Evolutionary conservation across 2,888 invertebrate genomes (phyloP), one percentile per base, ranked within the genome.

Genomic region (Hedychridium roseum): DNA sequence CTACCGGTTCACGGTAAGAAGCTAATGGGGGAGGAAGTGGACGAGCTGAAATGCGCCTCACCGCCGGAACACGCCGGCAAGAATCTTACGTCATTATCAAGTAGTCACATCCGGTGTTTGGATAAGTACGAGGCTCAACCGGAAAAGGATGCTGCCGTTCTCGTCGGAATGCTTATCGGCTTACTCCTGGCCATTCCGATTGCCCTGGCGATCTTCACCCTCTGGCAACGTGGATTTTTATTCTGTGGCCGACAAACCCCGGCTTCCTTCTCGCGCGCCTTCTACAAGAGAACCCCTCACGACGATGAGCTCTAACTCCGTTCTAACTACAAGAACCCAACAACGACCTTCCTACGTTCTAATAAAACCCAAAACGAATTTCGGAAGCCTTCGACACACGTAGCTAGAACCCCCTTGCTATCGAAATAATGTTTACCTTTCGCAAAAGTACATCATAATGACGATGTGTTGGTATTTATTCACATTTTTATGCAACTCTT

Each of bases 81-180:
- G 53, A 83, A 82, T 0, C 81, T 91, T 70, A 78, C 82, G 2
- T 83, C 87, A 0, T 74, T 91, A 0, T 80, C 83, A 34, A 75
- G 82, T 1, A 78, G 79, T 1, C 82, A 86, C 39, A 83, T 91
- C 82, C 78, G 89, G 3, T 90, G 91, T 60, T 76, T 87, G 11
- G 89, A 90, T 79, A 70, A 81, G 3, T 85, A 86, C 62, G 86
- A 85, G 0, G 81, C 86, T 38, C 78, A 83, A 35, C 88, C 91
- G 0, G 88, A 88, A 71, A 82, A 79, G 21, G 90, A 90, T 60
- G 89, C 88, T 0, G 82, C 85, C 3, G 80, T 91, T 18, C 80
- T 92, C 16, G 81, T 92, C 0, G 88, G 88, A 0, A 78, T 89
- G 1, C 79, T 91, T 4, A 84, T 90, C 38, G 89, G 88, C 31